Conservation (phyloP, 1,140 invertebrate genomes). For the Hyles euphorbiae region DNA sequence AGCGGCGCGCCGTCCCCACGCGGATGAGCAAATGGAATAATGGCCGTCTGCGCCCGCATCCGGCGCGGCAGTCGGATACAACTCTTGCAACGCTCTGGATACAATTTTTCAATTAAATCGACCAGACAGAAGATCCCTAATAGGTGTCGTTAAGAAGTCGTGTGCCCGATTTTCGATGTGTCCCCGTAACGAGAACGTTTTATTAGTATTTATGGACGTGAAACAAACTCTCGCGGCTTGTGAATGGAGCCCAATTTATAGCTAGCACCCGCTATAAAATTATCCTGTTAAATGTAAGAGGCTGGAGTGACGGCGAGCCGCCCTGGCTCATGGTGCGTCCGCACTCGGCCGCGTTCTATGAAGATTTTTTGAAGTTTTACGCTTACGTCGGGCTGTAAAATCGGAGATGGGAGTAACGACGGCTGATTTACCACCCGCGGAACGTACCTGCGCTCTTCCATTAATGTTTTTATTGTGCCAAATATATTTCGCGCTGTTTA, state of each 20-base stretch:
- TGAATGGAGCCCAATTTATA: conserved; percentile 69
- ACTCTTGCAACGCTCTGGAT: conserved; percentile 68
- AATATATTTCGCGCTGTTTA: conserved; percentile 19
- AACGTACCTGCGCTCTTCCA: conserved; percentile 43
- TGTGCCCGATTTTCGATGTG: conserved; percentile 73
- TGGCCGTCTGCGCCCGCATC: conserved; percentile 74
- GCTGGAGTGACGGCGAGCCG: conserved; percentile 29
- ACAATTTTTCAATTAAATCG: conserved; percentile 75
- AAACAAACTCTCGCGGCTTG: conserved; percentile 55
- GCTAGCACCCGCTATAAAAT: conserved; percentile 48
- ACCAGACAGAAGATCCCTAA: conserved; percentile 73
- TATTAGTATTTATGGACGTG: conserved; percentile 72
- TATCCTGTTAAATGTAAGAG: conserved; percentile 44
- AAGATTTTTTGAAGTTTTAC: conserved; percentile 69
- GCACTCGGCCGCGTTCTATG: conserved; percentile 42
- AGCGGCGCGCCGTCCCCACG: conserved; percentile 55
- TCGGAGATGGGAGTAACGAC: conserved; percentile 53
- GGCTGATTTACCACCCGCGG: conserved; percentile 64
- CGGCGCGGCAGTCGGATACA: conserved; percentile 67
- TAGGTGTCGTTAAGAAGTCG: conserved; percentile 74
- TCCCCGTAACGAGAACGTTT: conserved; percentile 70
- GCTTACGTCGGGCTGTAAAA: conserved; percentile 60
- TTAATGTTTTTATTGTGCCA: conserved; percentile 36
- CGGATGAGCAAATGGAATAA: conserved; percentile 75
- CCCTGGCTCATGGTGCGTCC: conserved; percentile 28